These are phyloP conservation scores for Tipula unca DNA, from an alignment of 2,888 invertebrate species.

Conservation along the genomic window DNA sequence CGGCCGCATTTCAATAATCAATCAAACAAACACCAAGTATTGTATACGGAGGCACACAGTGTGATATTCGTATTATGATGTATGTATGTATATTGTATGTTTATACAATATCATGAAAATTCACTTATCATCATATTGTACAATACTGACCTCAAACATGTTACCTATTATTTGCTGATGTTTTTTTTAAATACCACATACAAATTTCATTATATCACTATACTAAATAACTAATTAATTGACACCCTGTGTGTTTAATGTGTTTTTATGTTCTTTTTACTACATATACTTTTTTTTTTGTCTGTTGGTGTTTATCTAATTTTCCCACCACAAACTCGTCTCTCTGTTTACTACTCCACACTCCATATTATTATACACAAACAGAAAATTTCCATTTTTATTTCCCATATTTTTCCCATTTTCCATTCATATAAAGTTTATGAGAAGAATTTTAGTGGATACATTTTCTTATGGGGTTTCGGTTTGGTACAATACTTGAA, in stretches of 20 bases:
- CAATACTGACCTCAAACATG: not conserved
- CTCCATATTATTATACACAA: not conserved
- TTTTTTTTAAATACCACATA: not conserved
- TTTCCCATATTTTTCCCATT: not conserved
- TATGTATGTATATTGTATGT: too few species aligned
- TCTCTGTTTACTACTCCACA: not conserved
- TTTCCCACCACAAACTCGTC: not conserved
- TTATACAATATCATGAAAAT: not conserved
- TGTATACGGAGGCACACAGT: not conserved
- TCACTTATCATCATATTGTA: not conserved
- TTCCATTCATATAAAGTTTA: not conserved
- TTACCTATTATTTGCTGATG: not conserved
- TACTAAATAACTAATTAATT: slow-evolving; percentile 8
- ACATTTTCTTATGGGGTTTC: not conserved
- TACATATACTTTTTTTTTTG: not conserved
- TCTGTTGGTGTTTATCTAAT: not conserved
- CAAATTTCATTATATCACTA: not conserved
- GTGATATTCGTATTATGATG: not conserved
- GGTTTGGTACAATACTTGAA: not conserved
- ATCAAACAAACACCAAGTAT: not conserved
- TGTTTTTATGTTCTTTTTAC: not conserved
- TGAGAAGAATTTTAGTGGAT: not conserved
- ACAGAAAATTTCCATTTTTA: not conserved
- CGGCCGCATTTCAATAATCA: not conserved
- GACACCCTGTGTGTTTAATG: slow-evolving; percentile 8